Base-by-base conservation (phyloP, 2,888 invertebrate species). In the Nycteola revayana region DNA sequence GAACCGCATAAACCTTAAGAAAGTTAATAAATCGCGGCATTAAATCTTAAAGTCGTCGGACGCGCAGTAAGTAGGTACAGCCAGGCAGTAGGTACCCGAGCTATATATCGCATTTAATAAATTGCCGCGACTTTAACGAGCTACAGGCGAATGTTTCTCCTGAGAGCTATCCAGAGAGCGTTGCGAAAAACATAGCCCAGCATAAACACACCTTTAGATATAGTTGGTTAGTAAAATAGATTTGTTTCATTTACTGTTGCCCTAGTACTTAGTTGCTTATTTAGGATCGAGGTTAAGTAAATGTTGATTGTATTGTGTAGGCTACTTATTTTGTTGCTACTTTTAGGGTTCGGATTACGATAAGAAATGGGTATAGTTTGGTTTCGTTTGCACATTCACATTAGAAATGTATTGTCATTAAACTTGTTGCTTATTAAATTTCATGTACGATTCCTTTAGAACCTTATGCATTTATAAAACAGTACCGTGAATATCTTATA, bases 101-200 rank as follows among this genome's bases (percentile, higher is more conserved):
- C 54, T 52, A 59, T 67, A 69, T 59, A 66, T 72, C 57, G 58
- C 49, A 49, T 67, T 55, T 66, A 69, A 74, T 70, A 72, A 72
- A 75, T 66, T 58, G 69, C 52, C 42, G 51, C 45, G 48, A 51
- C 50, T 62, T 59, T 68, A 68, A 69, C 68, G 57, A 65, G 57
- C 60, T 34, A 30, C 43, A 42, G 64, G 60, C 63, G 60, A 65
- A 74, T 67, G 71, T 60, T 62, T 32, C 71, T 67, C 74, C 14
- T 14, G 73, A 70, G 75, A 62, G 65, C 59, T 53, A 65, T 69
- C 27, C 29, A 39, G 28, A 30, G 30, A 40, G 39, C 46, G 39
- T 28, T 28, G 44, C 39, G 50, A 50, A 57, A 49, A 60, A 57
- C 42, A 47, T 40, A 25, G 34, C 41, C 39, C 25, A 17, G 21